Evolutionary conservation across 1,140 invertebrate genomes (phyloP), one percentile per base, ranked within the genome.

Genomic region (Saccostrea echinata): DNA sequence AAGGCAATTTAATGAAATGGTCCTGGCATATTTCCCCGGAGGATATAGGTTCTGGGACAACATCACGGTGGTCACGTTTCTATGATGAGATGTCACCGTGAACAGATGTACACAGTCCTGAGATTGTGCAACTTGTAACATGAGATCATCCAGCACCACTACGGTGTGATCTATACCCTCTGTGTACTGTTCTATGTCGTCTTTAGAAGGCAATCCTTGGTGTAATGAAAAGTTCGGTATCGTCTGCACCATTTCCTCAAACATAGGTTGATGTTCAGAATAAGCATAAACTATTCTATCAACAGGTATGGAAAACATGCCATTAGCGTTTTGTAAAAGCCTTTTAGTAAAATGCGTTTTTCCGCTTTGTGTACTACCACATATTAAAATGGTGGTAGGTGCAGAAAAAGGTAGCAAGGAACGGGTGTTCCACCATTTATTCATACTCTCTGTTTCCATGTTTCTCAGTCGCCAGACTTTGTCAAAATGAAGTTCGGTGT

Each of bases 101-200:
- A 85, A 80, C 30, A 88, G 35, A 24, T 88, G 87, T 61, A 85
- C 43, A 52, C 43, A 81, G 2, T 88, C 84, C 13, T 85, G 43
- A 35, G 51, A 81, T 76, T 43, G 52, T 2, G 84, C 52, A 24
- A 88, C 71, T 55, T 80, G 27, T 21, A 81, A 21, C 87, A 88
- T 88, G 16, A 88, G 71, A 43, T 88, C 87, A 71, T 88, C 68
- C 16, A 88, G 18, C 24, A 88, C 87, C 52, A 88, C 13, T 64
- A 88, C 55, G 13, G 82, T 71, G 68, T 88, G 83, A 81, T 85
- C n/a, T 57, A 76, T n/a, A 71, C 68, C 83, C 61, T 88, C 83
- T 33, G 83, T 84, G 53, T 76, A 88, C 27, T 85, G 55, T 88
- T 88, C 87, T 27, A 88, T 85, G 4, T 88, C 87, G 53, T 88